Evolutionary conservation across 2,888 invertebrate species (phyloP), one percentile per base, ranked within the genome.

Genomic region (Selenia dentaria): DNA sequence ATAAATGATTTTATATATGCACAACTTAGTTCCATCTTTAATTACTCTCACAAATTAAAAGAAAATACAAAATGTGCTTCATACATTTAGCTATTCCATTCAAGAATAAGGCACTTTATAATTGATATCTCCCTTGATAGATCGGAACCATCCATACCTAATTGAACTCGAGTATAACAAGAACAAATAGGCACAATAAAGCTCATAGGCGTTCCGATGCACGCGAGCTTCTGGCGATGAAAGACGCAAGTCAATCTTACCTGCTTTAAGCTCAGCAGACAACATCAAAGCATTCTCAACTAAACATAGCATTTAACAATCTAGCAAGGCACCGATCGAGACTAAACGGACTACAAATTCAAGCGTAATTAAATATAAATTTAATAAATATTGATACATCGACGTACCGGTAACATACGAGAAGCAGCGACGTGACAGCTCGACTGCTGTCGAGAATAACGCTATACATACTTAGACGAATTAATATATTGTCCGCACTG

Each of bases 301-400:
- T 54, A 54, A 51, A 54, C 49, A 52, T 57, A 57, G 54, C 52
- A 50, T 54, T 54, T 47, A 45, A 54, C 47, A 66, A 68, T 75
- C 75, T 72, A 67, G 62, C 58, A 74, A 80, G 80, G 78, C 79
- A 79, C 79, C 62, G 61, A 70, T 64, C 67, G 60, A 71, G 62
- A 72, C 67, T 72, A 70, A 74, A 67, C 76, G 74, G 73, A 77
- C 74, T 81, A 81, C 64, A 70, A 68, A 72, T 72, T 71, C 73
- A 87, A 87, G 85, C 83, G 82, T 86, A 81, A 69, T 76, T 65
- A 61, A 72, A 59, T 64, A 65, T 64, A 44, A 39, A 39, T 45
- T 45, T 39, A 68, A 82, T 80, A 46, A 46, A 83, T 79, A 81
- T 69, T 74, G 70, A 65, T 64, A 62, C 65, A 67, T 67, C 65